phyloP scores from a whole-genome alignment of 53 echinoderm and acorn worm species.

The Stichopus horrens region DNA sequence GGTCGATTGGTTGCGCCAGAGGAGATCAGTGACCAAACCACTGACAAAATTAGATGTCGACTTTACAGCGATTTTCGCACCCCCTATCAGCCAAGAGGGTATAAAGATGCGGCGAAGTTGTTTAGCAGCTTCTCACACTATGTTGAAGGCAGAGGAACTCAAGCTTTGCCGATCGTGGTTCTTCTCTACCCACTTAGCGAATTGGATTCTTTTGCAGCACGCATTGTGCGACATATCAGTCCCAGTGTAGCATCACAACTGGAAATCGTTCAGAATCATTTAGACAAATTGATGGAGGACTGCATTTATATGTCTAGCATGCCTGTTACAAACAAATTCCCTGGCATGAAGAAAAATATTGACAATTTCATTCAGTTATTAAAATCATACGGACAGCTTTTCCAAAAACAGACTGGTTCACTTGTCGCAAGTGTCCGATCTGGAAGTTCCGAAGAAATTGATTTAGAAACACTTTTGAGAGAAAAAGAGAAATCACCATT shows the following conservation, averaged over 20 bases:
- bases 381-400: not conserved
- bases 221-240: constrained; percentile 34
- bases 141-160: constrained; percentile 30
- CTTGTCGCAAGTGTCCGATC: not conserved
- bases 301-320: constrained; percentile 44
- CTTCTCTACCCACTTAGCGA: constrained; percentile 46
- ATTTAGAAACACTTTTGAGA: not conserved
- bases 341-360: constrained; percentile 37
- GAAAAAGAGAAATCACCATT: constrained; percentile 8
- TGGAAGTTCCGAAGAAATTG: not conserved
- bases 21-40: not conserved
- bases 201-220: constrained; percentile 48
- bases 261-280: constrained; percentile 22
- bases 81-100: constrained; percentile 39
- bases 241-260: constrained; percentile 41
- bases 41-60: constrained; percentile 20
- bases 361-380: not conserved
- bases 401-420: not conserved
- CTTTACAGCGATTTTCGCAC: constrained; percentile 55
- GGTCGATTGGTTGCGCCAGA: not conserved
- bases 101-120: constrained; percentile 50
- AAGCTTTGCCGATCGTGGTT: constrained; percentile 46
- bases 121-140: constrained; percentile 48
- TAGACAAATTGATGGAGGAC: constrained; percentile 37
- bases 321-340: constrained; percentile 31